Percentiles rank a stretch among this genome's conserved stretches.
Evolutionary conservation across 1,140 invertebrate genomes (phyloP).

Genomic region (Asbolus verrucosus): DNA sequence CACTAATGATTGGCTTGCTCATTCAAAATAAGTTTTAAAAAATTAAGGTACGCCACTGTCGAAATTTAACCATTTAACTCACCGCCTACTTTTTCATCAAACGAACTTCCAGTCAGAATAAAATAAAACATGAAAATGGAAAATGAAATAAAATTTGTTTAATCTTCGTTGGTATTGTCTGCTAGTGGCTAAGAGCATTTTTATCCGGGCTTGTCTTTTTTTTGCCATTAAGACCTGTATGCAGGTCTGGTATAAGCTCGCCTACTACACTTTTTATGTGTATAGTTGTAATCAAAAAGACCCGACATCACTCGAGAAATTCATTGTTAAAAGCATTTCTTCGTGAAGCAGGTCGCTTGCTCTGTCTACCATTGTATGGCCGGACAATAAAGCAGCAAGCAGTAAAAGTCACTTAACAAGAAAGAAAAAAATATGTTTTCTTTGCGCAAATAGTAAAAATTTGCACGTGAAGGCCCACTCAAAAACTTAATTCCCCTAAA

Average conservation of each 20-base stretch:
- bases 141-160: too few relatives aligned
- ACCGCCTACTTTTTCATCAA: too few relatives aligned
- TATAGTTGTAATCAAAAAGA: slow-evolving; percentile 29
- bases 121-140: too few relatives aligned
- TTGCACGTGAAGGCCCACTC: slow-evolving; percentile 5
- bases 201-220: too few relatives aligned
- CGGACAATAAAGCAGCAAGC: slow-evolving; percentile 32
- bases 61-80: too few relatives aligned
- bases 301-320: slow-evolving; percentile 18
- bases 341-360: slow-evolving; percentile 24
- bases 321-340: slow-evolving; percentile 38
- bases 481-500: slow-evolving; percentile 35
- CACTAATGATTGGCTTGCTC: too few relatives aligned
- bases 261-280: slow-evolving; percentile 36
- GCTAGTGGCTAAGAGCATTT: too few relatives aligned
- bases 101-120: too few relatives aligned
- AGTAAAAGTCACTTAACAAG: slow-evolving; percentile 35
- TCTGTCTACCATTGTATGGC: slow-evolving; percentile 26
- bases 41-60: too few relatives aligned
- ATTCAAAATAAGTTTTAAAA: too few relatives aligned
- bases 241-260: slow-evolving; percentile 29
- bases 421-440: slow-evolving; percentile 26
- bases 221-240: slow-evolving; percentile 16
- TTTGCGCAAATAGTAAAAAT: slow-evolving; percentile 31
- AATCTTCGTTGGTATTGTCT: too few relatives aligned